phyloP scores from a whole-genome alignment of 2,113 vertebrate genomes.

The Ramphastos sulfuratus region DNA sequence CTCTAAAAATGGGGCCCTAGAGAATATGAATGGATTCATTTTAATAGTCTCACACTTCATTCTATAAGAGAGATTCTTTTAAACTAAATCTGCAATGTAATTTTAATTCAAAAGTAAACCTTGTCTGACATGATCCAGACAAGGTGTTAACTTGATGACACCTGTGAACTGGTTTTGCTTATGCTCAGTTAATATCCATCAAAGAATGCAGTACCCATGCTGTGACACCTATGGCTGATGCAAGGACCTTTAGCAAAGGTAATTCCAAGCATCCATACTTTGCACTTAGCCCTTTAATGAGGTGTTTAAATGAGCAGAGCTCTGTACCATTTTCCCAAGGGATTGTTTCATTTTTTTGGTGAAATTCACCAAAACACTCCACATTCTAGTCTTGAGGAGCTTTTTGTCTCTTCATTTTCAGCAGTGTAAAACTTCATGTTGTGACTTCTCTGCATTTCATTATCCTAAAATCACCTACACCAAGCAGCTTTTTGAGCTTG shows the following conservation, averaged over 20 bases:
- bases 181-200: not conserved
- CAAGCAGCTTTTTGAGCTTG: not conserved
- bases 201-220: not conserved
- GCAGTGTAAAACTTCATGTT: not conserved
- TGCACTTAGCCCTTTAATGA: not conserved
- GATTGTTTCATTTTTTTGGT: not conserved
- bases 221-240: not conserved
- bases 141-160: not conserved
- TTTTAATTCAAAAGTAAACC: not conserved
- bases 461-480: not conserved
- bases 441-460: not conserved
- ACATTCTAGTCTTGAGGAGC: not conserved
- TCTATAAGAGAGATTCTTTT: not conserved
- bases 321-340: not conserved
- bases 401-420: not conserved
- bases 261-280: not conserved
- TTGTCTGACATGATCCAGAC: not conserved
- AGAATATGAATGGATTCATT: not conserved
- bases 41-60: not conserved
- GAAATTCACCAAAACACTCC: not conserved
- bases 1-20: not conserved
- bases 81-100: not conserved
- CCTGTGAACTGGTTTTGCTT: not conserved
- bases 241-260: not conserved
- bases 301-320: not conserved